Conservation (phyloP, 2,888 invertebrate species). For the Platycheirus rosarum region DNA sequence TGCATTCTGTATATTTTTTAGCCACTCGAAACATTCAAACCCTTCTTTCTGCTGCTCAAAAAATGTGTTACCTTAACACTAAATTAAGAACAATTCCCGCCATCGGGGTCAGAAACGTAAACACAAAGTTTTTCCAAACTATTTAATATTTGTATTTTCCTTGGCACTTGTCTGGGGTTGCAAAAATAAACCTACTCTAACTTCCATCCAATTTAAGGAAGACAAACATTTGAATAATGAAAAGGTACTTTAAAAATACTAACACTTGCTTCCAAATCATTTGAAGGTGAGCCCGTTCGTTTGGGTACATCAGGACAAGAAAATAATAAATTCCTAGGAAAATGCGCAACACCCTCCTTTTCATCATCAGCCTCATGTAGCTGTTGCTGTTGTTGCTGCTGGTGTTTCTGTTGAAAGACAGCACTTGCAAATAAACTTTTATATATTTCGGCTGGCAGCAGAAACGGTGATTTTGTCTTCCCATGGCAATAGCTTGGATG, state of each 20-base stretch:
- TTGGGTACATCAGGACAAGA: slow-evolving; percentile 78
- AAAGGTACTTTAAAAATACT: slow-evolving; percentile 32
- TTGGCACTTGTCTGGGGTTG: no score
- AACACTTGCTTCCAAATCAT: slow-evolving; percentile 54
- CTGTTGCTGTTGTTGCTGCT: slow-evolving; percentile 71
- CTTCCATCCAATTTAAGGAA: not conserved
- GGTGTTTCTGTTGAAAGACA: slow-evolving; percentile 84
- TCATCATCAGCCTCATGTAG: slow-evolving; percentile 54
- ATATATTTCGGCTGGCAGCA: slow-evolving; percentile 90
- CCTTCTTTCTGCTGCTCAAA: no score
- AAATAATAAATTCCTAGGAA: slow-evolving; percentile 85
- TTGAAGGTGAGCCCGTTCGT: slow-evolving; percentile 53
- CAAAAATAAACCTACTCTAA: no score
- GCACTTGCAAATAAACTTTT: slow-evolving; percentile 90
- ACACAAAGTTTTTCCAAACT: no score
- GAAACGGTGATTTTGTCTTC: slow-evolving; percentile 82
- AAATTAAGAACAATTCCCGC: no score
- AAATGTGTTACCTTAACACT: no score
- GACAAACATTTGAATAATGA: not conserved
- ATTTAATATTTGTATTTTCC: no score
- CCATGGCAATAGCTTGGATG: slow-evolving; percentile 74
- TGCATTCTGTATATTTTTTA: no score
- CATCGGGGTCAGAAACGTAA: no score
- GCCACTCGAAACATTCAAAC: no score
- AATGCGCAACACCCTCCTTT: slow-evolving; percentile 73